phyloP scores from a whole-genome alignment of 2,888 invertebrate genomes.

The Ferrisia virgata region DNA sequence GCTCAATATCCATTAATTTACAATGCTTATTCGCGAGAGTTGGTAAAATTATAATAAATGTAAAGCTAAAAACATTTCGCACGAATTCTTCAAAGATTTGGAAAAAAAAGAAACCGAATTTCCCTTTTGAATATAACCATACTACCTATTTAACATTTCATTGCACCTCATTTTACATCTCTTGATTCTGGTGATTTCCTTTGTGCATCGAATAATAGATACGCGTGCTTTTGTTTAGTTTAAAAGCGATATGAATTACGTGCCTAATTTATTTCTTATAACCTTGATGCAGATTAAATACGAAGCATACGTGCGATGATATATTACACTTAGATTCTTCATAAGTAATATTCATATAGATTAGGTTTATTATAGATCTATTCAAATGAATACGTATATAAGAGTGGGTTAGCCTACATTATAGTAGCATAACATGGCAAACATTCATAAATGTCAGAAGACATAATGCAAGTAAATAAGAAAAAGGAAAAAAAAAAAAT shows the following conservation, averaged over 20 bases:
- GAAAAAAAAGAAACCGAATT: not conserved
- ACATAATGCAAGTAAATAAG: constrained; percentile 14
- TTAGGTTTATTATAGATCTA: not conserved
- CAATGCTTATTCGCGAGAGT: not conserved
- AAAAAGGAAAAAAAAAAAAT: not conserved
- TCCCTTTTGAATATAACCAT: not conserved
- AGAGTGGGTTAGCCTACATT: not conserved
- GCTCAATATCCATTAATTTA: not conserved
- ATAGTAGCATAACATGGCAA: not conserved
- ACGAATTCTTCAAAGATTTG: not conserved
- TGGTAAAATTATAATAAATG: not conserved
- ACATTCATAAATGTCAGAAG: not conserved
- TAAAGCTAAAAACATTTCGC: not conserved
- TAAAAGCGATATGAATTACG: not conserved
- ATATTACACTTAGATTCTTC: not conserved
- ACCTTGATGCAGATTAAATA: not conserved
- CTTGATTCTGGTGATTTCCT: not conserved
- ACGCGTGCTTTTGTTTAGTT: not conserved
- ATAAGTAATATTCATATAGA: not conserved
- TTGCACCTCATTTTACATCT: not conserved
- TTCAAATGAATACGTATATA: not conserved
- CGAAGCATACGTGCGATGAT: not conserved
- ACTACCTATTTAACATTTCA: not conserved
- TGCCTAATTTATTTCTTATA: not conserved
- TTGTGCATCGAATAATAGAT: not conserved